A percentile compares a stretch with the other conserved stretches of the same genome.
Conservation (phyloP, 2,113 vertebrate species). For the Callionymus lyra region DNA sequence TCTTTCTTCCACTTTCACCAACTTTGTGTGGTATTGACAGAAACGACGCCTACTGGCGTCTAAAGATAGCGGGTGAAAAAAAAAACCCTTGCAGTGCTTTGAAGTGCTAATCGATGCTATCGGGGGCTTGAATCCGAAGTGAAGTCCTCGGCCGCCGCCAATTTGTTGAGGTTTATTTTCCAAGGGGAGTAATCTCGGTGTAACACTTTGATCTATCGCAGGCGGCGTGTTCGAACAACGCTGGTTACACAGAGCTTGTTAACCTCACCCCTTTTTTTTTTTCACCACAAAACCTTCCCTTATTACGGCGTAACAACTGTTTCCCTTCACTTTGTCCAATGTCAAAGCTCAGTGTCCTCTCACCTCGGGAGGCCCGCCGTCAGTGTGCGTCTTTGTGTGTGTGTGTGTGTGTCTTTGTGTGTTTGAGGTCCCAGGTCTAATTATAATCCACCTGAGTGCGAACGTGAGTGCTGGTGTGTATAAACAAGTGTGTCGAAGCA, state of each 20-base stretch:
- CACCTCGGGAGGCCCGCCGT: constrained; percentile 26
- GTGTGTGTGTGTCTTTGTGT: constrained; percentile 7
- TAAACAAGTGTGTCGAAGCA: constrained; percentile 28
- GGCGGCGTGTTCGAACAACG: constrained; percentile 24
- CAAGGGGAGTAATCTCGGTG: constrained; percentile 36
- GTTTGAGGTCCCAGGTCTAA: constrained; percentile 13
- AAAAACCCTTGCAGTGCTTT: constrained; percentile 41
- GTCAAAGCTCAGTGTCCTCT: constrained; percentile 42
- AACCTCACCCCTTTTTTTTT: constrained; percentile 53
- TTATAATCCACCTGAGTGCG: constrained; percentile 49
- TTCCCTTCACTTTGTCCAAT: constrained; percentile 34
- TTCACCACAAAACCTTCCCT: constrained; percentile 38
- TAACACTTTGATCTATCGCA: constrained; percentile 47
- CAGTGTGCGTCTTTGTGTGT: not conserved
- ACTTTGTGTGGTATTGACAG: constrained; percentile 47
- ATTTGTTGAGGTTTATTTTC: constrained; percentile 56
- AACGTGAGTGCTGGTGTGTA: constrained; percentile 36
- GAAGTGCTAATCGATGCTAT: constrained; percentile 61
- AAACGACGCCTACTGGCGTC: constrained; percentile 46
- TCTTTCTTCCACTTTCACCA: constrained; percentile 4
- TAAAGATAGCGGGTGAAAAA: constrained; percentile 52
- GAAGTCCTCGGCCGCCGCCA: constrained; percentile 34
- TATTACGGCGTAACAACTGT: constrained; percentile 38
- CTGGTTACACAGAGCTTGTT: constrained; percentile 36
- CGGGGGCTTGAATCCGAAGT: constrained; percentile 30